Evolutionary conservation across 2,888 invertebrate species (phyloP), one percentile per base, ranked within the genome.

Genomic region (Melieria crassipennis): DNA sequence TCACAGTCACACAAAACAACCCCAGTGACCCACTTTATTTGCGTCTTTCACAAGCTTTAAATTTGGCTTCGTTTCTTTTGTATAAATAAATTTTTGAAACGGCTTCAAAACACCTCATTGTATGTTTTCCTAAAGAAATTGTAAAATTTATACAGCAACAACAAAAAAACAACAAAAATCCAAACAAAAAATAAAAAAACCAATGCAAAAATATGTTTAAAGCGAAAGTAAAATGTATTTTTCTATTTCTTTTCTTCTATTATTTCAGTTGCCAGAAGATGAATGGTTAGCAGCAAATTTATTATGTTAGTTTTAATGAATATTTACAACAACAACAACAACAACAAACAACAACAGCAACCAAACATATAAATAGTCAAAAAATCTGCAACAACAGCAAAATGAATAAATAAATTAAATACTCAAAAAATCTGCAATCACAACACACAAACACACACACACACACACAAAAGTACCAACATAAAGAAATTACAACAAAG

Each of bases 221-320:
- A 30, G 30, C 30, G 30, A 30, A 30, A 30, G 30, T 30, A 30
- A 30, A 30, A 30, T 30, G 30, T 30, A 30, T 30, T 30, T 30
- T 30, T 30, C 30, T 30, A 30, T 30, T 30, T 30, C 30, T 30
- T 78, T 80, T 80, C 78, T 81, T 77, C 72, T 80, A 75, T 81
- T 82, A 84, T 86, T 87, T 84, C 92, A 94, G 94, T 92, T 94
- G 88, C 91, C 93, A 87, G 94, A 94, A 87, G 94, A 95, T 87
- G 94, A 94, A 86, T 95, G 94, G 94, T 91, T 94, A 87, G 92
- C 94, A 81, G 94, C 94, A 81, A 94, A 94, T 88, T 92, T 94
- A 87, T 90, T 94, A 87, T 94, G 94, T 90, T 94, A 94, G 84
- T 84, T 81, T 76, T 55, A 11, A 61, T 67, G 48, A 50, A 46